These are phyloP conservation scores for Microtus pennsylvanicus DNA, from an alignment of 2,113 vertebrate genomes.

Conservation along the genomic window DNA sequence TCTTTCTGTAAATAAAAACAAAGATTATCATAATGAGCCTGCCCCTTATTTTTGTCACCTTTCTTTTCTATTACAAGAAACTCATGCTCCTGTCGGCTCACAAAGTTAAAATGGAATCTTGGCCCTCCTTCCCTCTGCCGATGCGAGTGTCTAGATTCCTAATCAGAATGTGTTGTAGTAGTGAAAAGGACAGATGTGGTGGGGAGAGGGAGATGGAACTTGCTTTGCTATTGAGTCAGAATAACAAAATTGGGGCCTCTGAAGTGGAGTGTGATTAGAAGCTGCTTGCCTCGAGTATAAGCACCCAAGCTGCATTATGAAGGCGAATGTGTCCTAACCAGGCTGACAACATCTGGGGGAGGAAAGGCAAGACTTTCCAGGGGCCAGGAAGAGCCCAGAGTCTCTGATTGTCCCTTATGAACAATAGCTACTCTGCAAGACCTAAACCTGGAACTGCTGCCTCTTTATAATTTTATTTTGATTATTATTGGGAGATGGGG, in stretches of 20 bases:
- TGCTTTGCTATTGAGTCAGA: not conserved
- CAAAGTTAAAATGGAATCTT: not conserved
- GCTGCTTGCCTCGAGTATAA: not conserved
- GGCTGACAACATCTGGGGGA: not conserved
- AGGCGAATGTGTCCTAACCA: not conserved
- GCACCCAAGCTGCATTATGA: not conserved
- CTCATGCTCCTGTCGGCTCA: not conserved
- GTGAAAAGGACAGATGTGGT: slow-evolving; percentile 15
- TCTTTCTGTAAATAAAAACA: not conserved
- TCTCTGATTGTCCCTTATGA: rapidly evolving
- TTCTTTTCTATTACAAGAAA: not conserved
- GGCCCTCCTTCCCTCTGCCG: not conserved
- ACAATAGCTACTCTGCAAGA: rapidly evolving
- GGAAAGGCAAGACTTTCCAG: not conserved
- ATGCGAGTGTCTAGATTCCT: not conserved
- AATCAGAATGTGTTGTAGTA: not conserved
- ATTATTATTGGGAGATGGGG: no score
- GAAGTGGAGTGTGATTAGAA: not conserved
- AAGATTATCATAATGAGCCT: not conserved
- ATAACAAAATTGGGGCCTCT: not conserved
- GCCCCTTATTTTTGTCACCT: not conserved
- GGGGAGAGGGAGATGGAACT: not conserved
- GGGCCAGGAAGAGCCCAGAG: not conserved
- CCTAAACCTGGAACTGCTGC: not conserved
- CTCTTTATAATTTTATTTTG: not conserved